These are phyloP conservation scores for Heteromurus nitidus DNA, from an alignment of 2,888 invertebrate species.

Conservation along the genomic window DNA sequence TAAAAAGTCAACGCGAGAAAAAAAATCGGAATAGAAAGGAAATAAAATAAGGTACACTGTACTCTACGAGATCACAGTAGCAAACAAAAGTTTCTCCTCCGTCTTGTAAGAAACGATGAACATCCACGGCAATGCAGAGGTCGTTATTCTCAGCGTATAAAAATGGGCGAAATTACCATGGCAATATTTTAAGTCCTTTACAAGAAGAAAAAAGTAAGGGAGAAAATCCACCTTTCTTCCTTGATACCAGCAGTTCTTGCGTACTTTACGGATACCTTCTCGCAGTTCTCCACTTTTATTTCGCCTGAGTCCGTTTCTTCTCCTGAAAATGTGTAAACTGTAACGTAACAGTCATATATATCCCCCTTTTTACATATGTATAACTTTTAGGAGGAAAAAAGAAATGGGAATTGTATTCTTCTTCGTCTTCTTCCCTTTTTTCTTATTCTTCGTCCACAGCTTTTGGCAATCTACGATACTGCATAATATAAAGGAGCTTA, in stretches of 20 bases:
- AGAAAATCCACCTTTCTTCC: constrained; percentile 24
- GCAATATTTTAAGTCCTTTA: constrained; percentile 45
- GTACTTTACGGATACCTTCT: background rate
- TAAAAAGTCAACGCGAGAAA: no score
- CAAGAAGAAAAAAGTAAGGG: constrained; percentile 6
- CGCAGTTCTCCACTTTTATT: background rate
- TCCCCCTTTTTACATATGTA: constrained; percentile 57
- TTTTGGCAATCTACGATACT: constrained; percentile 56
- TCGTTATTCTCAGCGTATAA: constrained; percentile 36
- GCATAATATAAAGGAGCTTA: constrained; percentile 56
- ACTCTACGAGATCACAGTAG: no score
- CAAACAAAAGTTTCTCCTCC: no score
- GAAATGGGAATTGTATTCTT: constrained; percentile 58
- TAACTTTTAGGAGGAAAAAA: constrained; percentile 46
- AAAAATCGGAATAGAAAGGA: no score
- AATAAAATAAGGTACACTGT: no score
- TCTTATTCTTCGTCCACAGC: constrained; percentile 42
- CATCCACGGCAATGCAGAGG: constrained; percentile 37
- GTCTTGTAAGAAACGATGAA: no score
- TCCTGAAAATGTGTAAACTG: constrained; percentile 11
- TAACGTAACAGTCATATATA: constrained; percentile 35
- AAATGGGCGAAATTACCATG: constrained; percentile 40
- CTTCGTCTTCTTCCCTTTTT: constrained; percentile 36
- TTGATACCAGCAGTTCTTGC: background rate
- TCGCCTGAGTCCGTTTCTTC: constrained; percentile 6